Evolutionary conservation across 2,113 vertebrate genomes (phyloP).

Genomic region (Toxotes jaculatrix): DNA sequence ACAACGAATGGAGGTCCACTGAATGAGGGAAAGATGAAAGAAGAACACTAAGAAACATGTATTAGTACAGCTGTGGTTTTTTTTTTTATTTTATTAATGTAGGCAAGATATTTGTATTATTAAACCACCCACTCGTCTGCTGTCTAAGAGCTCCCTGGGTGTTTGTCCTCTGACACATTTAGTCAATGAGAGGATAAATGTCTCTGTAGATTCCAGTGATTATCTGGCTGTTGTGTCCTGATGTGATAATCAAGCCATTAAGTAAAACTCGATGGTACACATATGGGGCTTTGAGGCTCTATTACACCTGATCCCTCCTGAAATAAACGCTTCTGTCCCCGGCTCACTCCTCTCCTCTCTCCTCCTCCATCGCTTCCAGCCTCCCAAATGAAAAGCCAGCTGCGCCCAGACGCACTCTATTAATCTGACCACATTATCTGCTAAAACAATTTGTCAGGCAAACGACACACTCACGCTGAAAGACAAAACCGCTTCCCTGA

Average conservation of each 20-base stretch:
- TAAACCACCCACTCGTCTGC: neutral
- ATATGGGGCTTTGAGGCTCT: slow-evolving; percentile 42
- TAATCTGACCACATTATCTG: slow-evolving; percentile 52
- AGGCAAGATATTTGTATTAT: neutral
- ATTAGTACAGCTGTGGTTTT: neutral
- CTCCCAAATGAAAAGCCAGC: slow-evolving; percentile 54
- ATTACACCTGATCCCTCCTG: slow-evolving; percentile 69
- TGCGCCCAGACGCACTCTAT: slow-evolving; percentile 52
- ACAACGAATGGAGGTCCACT: neutral
- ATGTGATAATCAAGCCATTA: slow-evolving; percentile 66
- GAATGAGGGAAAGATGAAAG: neutral
- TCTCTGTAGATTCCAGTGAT: slow-evolving; percentile 49
- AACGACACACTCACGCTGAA: neutral
- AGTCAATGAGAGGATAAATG: slow-evolving; percentile 41
- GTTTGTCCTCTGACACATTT: slow-evolving; percentile 34
- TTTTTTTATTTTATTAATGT: neutral
- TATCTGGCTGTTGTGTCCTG: slow-evolving; percentile 55
- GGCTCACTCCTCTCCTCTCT: slow-evolving; percentile 11
- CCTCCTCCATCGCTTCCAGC: slow-evolving; percentile 7
- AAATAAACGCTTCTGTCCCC: slow-evolving; percentile 16
- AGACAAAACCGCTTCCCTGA: neutral
- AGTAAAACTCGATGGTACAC: slow-evolving; percentile 57
- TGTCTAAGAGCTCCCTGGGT: neutral
- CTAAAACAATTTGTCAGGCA: slow-evolving; percentile 25
- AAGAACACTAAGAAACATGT: neutral